Evolutionary conservation across 1,140 invertebrate genomes (phyloP), one percentile per base, ranked within the genome.

Genomic region (Cyrtorhinus lividipennis): DNA sequence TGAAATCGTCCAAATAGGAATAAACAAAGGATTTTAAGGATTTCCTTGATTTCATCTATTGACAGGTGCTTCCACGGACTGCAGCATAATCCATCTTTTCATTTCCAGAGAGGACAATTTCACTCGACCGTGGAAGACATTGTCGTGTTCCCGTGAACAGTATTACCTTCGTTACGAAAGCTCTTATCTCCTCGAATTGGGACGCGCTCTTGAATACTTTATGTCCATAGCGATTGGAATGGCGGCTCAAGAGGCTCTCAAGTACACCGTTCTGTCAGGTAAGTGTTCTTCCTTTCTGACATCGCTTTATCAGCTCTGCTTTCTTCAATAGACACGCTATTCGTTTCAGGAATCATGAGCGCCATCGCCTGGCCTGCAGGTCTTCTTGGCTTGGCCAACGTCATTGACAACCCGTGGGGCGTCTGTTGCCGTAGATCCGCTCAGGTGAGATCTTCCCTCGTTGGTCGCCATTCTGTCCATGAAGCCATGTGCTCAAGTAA

Each of bases 341-440:
- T n/a, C n/a, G n/a, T n/a, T 15, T 24, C 65, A 81, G 83, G 83
- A 65, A 68, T 87, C 2, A 75, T 87, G 53, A 75, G 78, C 53
- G 85, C 85, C 0, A 79, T 88, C 25, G 79, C 83, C 3, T 86
- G 84, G 85, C 86, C 86, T 22, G 74, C 81, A 10, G 78, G 82
- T 24, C 69, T 88, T 25, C 66, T 87, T 1, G 81, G 80, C 10
- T 76, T 79, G 23, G 77, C 84, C 8, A 79, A 77, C 30, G 78
- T 86, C 0, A 83, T 87, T 59, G 85, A 87, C 69, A 87, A 87
- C 72, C 85, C 85, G 1, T 87, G 85, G 86, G 82, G 83, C 59
- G 84, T 87, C 1, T 86, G 84, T 70, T 79, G 83, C 62, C 71
- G 82, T 59, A 71, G 85, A 56, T 79, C 82, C 24, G 77, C 79